Percentiles rank a stretch among this genome's conserved stretches.
Conservation (phyloP, 2,113 vertebrate species). For the Oryzias javanicus region DNA sequence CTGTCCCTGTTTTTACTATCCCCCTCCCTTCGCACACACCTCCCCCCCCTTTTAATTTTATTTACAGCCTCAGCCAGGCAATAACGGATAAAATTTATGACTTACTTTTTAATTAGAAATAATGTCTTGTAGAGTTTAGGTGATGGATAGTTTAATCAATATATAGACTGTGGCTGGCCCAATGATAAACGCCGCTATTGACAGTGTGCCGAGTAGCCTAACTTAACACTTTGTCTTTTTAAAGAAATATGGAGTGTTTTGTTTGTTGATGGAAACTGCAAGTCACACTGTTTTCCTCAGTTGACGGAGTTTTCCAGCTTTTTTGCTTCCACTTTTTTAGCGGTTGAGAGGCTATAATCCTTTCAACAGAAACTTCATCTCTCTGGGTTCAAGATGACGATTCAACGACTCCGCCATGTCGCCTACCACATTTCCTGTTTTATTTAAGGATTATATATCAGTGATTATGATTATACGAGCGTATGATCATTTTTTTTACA, state of each 20-base stretch:
- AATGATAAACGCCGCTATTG: slow-evolving; percentile 70
- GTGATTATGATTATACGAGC: too few relatives aligned
- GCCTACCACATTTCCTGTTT: slow-evolving; percentile 45
- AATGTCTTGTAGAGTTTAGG: slow-evolving; percentile 82
- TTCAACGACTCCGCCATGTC: slow-evolving; percentile 23
- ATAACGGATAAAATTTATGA: slow-evolving; percentile 85
- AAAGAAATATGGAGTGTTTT: slow-evolving; percentile 66
- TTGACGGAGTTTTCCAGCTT: slow-evolving; percentile 18
- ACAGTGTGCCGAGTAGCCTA: slow-evolving; percentile 66
- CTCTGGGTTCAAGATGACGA: too few relatives aligned
- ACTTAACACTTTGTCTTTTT: slow-evolving; percentile 70
- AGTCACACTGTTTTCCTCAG: slow-evolving; percentile 6
- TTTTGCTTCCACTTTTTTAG: slow-evolving; percentile 42
- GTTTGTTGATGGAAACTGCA: slow-evolving; percentile 40
- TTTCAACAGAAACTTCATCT: slow-evolving; percentile 26
- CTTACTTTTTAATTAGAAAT: slow-evolving; percentile 93
- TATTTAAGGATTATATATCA: too few relatives aligned
- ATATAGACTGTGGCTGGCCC: slow-evolving; percentile 67
- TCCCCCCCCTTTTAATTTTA: slow-evolving; percentile 77
- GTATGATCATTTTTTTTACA: too few relatives aligned
- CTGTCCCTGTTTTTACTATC: slow-evolving; percentile 56
- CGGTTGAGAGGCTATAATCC: slow-evolving; percentile 37
- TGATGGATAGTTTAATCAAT: slow-evolving; percentile 83
- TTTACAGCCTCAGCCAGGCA: slow-evolving; percentile 78
- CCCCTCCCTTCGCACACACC: slow-evolving; percentile 6